These are phyloP conservation scores for Folsomia candida DNA, from an alignment of 2,888 invertebrate genomes.

Conservation along the genomic window DNA sequence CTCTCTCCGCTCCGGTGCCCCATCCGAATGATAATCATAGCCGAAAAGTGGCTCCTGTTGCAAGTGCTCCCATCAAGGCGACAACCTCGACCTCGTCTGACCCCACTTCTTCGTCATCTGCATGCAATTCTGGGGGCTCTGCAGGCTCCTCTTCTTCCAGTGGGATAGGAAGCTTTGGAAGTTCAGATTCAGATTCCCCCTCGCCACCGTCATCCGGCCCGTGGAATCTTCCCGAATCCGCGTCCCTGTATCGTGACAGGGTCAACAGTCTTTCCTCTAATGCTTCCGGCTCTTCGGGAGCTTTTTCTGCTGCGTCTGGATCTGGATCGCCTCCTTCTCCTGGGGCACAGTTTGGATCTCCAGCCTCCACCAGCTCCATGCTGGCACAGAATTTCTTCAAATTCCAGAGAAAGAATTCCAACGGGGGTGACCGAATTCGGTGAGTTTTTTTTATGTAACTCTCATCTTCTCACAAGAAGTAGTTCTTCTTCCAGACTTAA, in stretches of 20 bases:
- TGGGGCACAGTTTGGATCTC: slow-evolving; percentile 33
- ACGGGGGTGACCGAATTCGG: slow-evolving; percentile 33
- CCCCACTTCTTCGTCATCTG: slow-evolving; percentile 24
- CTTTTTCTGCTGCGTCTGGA: slow-evolving; percentile 51
- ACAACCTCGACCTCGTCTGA: not conserved
- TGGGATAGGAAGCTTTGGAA: slow-evolving; percentile 1
- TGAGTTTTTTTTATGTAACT: slow-evolving; percentile 18
- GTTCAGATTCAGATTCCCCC: slow-evolving; percentile 62
- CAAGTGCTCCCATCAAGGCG: not conserved
- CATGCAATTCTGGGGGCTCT: not conserved
- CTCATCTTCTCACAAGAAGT: too few relatives aligned
- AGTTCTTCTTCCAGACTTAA: too few relatives aligned
- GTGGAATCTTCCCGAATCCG: slow-evolving; percentile 61
- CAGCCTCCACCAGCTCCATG: slow-evolving; percentile 9
- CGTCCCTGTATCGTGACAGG: slow-evolving; percentile 48
- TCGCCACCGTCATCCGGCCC: slow-evolving; percentile 71
- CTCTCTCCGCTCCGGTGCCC: slow-evolving; percentile 59
- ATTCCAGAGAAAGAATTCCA: slow-evolving; percentile 43
- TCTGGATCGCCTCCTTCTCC: slow-evolving; percentile 45
- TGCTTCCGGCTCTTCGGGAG: slow-evolving; percentile 53
- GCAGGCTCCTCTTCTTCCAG: not conserved
- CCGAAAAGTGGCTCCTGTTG: slow-evolving; percentile 9
- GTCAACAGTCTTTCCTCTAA: slow-evolving; percentile 55
- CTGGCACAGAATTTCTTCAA: slow-evolving; percentile 33
- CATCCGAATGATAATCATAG: slow-evolving; percentile 53